Conservation (phyloP, 1,140 invertebrate genomes). For the Zaprionus nigranus region DNA sequence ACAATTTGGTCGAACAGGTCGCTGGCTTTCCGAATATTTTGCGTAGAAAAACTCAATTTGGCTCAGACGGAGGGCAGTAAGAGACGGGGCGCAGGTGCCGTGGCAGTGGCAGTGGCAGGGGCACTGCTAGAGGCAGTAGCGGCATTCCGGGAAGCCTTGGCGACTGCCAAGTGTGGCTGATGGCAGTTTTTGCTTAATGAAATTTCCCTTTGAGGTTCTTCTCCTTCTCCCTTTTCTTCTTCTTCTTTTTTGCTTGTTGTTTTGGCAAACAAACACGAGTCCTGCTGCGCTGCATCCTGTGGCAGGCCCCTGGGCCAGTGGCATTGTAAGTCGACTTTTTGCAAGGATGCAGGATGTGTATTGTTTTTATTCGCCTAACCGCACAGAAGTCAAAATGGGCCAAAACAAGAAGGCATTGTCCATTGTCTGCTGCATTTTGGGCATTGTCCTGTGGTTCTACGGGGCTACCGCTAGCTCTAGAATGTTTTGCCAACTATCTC, state of each 20-base stretch:
- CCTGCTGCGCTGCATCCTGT: constrained; percentile 47
- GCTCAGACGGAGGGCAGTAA: background rate
- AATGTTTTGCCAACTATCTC: constrained; percentile 35
- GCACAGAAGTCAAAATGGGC: constrained; percentile 60
- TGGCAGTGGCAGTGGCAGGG: too few relatives aligned
- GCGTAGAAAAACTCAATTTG: constrained; percentile 55
- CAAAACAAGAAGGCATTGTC: constrained; percentile 34
- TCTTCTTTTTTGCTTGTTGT: constrained; percentile 9
- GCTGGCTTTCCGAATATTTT: constrained; percentile 18
- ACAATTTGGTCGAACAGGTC: constrained; percentile 34
- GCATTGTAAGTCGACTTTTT: constrained; percentile 28
- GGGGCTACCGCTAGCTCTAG: constrained; percentile 8
- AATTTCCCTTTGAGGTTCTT: constrained; percentile 38
- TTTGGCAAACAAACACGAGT: constrained; percentile 28
- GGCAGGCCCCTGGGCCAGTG: constrained; percentile 6
- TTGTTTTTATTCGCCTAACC: constrained; percentile 41
- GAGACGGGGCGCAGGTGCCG: background rate
- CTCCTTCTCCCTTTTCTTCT: background rate
- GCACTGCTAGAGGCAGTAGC: background rate
- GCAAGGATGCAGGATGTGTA: constrained; percentile 43
- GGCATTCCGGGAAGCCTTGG: constrained; percentile 28
- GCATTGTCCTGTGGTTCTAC: constrained; percentile 12
- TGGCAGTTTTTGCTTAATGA: constrained; percentile 48
- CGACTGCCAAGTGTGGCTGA: constrained; percentile 36
- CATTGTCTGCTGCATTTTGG: constrained; percentile 4